Conservation (phyloP, 2,888 invertebrate genomes). For the Elmis aenea region DNA sequence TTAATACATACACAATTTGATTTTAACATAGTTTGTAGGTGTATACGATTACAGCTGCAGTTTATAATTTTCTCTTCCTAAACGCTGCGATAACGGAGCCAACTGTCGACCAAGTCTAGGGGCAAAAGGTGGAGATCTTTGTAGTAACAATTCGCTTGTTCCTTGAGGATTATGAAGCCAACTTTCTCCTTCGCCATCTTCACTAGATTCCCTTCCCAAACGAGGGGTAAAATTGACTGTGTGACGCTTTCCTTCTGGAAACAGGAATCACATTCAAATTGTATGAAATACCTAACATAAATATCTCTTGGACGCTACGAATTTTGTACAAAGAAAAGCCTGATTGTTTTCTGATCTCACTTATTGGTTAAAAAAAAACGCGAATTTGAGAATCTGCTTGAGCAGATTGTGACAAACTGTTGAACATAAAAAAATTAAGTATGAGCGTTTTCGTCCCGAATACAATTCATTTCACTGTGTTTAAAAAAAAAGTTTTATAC, state of each 20-base stretch:
- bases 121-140: conserved; percentile 48
- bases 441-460: no score
- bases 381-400: no score
- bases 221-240: conserved; percentile 48
- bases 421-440: no score
- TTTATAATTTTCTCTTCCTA: conserved; percentile 36
- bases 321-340: no score
- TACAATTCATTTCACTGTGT: no score
- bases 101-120: conserved; percentile 49
- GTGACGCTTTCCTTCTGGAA: conserved; percentile 36
- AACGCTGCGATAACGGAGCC: conserved; percentile 46
- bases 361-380: no score
- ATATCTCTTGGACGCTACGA: no score
- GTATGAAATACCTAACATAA: no score
- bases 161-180: conserved; percentile 31
- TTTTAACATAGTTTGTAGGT: no score
- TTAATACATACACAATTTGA: no score
- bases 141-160: conserved; percentile 36
- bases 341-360: no score
- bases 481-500: conserved; percentile 25
- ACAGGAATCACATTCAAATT: conserved; percentile 3
- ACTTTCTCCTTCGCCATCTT: conserved; percentile 31
- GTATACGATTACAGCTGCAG: not conserved
- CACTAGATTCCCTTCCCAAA: conserved; percentile 47
- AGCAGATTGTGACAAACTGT: no score